Conservation (phyloP, 1,140 invertebrate species). For the Hycleus phaleratus region DNA sequence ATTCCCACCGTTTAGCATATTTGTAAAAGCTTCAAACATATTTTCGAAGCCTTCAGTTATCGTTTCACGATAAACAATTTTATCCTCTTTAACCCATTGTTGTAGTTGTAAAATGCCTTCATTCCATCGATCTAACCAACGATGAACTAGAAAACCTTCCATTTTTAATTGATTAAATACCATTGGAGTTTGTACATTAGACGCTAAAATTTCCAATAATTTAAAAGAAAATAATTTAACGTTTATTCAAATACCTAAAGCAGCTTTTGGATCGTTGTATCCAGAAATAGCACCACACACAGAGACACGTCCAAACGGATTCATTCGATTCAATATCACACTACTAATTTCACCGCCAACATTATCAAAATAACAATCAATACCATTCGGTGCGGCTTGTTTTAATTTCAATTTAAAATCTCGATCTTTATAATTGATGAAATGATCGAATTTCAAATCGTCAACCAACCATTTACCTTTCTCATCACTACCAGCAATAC, state of each 20-base stretch:
- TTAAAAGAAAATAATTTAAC: neutral
- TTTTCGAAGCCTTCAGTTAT: slow-evolving; percentile 60
- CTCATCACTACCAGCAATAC: slow-evolving; percentile 58
- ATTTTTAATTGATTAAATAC: slow-evolving; percentile 49
- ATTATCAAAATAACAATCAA: slow-evolving; percentile 69
- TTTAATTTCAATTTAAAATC: slow-evolving; percentile 47
- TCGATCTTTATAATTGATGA: slow-evolving; percentile 60
- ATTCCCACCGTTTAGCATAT: slow-evolving; percentile 55
- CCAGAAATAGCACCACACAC: slow-evolving; percentile 58
- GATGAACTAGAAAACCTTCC: slow-evolving; percentile 55
- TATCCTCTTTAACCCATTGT: slow-evolving; percentile 56
- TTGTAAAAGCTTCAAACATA: slow-evolving; percentile 56
- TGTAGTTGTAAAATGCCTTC: slow-evolving; percentile 53
- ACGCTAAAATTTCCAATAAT: slow-evolving; percentile 29
- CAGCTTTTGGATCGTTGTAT: slow-evolving; percentile 44
- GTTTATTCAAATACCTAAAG: slow-evolving; percentile 30
- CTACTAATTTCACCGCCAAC: slow-evolving; percentile 61
- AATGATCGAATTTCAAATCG: slow-evolving; percentile 56
- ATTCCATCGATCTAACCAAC: slow-evolving; percentile 50
- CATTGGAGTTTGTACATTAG: slow-evolving; percentile 41
- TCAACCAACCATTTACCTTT: slow-evolving; percentile 60
- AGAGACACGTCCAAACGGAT: slow-evolving; percentile 50
- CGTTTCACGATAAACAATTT: slow-evolving; percentile 57
- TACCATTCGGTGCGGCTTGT: slow-evolving; percentile 54
- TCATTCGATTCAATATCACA: slow-evolving; percentile 55